These are phyloP conservation scores for Drosophila burlai DNA, from an alignment of 1,140 invertebrate species.

Conservation along the genomic window DNA sequence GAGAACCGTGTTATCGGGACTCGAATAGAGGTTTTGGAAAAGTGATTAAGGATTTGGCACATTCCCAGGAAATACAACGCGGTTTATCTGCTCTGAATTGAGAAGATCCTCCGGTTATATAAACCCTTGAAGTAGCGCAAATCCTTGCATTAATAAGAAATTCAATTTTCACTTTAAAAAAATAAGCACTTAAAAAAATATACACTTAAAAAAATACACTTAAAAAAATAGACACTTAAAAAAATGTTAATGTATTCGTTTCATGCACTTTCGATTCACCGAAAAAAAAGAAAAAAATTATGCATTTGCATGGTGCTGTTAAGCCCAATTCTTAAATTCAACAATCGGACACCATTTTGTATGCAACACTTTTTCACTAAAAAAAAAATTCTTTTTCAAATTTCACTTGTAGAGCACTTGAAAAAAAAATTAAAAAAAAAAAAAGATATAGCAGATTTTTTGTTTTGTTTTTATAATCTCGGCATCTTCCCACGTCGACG, in stretches of 20 bases:
- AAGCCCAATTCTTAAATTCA: conserved; percentile 12
- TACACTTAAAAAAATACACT: conserved; percentile 12
- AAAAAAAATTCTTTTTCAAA: conserved; percentile 36
- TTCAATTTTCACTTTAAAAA: conserved; percentile 27
- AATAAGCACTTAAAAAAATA: conserved; percentile 24
- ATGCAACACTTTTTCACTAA: conserved; percentile 42
- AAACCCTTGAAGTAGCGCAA: conserved; percentile 8
- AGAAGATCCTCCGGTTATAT: conserved; percentile 7
- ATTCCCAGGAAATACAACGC: conserved; percentile 1
- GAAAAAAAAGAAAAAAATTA: conserved; percentile 62
- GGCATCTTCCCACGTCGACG: conserved; percentile 25
- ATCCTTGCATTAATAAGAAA: conserved; percentile 17
- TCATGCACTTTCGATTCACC: conserved; percentile 53
- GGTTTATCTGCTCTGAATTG: background rate
- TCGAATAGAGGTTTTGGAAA: conserved; percentile 4
- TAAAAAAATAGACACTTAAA: conserved; percentile 12
- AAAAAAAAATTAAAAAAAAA: conserved; percentile 30
- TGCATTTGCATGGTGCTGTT: conserved; percentile 11
- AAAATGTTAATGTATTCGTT: conserved; percentile 10
- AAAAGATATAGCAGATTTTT: background rate
- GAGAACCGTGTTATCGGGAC: background rate
- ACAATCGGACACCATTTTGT: conserved; percentile 27
- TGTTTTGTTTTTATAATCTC: too few species aligned
- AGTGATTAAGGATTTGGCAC: background rate
- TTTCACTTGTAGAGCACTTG: conserved; percentile 18